Evolutionary conservation across 2,888 invertebrate species (phyloP).

Genomic region (Apeira syringaria): DNA sequence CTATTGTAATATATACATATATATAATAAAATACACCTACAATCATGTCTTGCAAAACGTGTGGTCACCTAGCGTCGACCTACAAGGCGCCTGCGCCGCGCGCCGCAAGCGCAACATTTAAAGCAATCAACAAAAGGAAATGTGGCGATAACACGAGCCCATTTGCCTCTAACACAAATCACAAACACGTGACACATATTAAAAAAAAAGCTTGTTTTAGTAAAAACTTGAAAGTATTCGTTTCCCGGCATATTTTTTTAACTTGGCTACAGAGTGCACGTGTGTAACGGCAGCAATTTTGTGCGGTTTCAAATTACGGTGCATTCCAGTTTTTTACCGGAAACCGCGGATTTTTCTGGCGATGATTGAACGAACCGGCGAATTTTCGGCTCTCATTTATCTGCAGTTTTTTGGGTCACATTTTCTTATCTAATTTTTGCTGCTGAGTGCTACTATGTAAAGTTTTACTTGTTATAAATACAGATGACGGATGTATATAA

Average conservation of each 20-base stretch:
- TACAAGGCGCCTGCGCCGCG: conserved; percentile 45
- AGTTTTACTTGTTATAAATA: too few species aligned
- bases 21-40: too few species aligned
- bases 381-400: conserved; percentile 50
- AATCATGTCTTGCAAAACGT: conserved; percentile 13
- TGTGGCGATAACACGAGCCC: conserved; percentile 59
- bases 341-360: conserved; percentile 69
- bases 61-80: conserved; percentile 30
- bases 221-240: conserved; percentile 26
- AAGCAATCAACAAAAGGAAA: conserved; percentile 66
- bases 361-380: conserved; percentile 53
- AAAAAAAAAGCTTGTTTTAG: conserved; percentile 31
- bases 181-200: conserved; percentile 63
- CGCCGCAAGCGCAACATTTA: too few species aligned
- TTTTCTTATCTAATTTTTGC: conserved; percentile 14
- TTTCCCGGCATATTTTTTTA: conserved; percentile 40
- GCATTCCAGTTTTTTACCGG: conserved; percentile 71
- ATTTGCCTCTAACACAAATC: conserved; percentile 71
- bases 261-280: conserved; percentile 62
- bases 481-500: too few species aligned
- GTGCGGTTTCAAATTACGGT: conserved; percentile 75
- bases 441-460: conserved; percentile 4
- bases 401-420: conserved; percentile 18
- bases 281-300: conserved; percentile 68
- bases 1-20: too few species aligned